Evolutionary conservation across 2,888 invertebrate genomes (phyloP), one percentile per base, ranked within the genome.

Genomic region (Caprella mutica): DNA sequence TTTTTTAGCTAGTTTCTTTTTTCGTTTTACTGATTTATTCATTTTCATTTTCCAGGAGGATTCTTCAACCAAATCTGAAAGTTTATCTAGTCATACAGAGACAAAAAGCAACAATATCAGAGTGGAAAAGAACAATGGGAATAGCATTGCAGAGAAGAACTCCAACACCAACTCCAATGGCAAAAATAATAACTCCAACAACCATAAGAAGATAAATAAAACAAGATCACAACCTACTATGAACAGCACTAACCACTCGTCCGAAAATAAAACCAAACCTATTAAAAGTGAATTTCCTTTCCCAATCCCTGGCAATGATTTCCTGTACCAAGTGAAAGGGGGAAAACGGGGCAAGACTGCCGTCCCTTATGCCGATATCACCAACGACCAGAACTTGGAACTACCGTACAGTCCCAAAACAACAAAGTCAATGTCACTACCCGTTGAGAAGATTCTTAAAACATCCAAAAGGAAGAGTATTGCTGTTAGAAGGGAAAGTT

Each of bases 401-500:
- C 48, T 48, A 17, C 48, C 48, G n/a, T 48, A 48, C 26, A 48
- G 48, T 29, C 48, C 48, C 27, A 48, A 48, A 21, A 48, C 48
- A 14, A 19, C 33, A 30, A 48, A 48, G 29, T 30, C 48, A 14
- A 27, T 30, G n/a, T 29, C 48, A 3, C 17, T 26, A 17, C 30
- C 48, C 4, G n/a, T 21, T 14, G 48, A 48, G 19, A 17, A n/a
- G n/a, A 8, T 44, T 5, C 23, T 12, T 23, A 27, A 30, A 17
- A 19, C 23, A n/a, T 19, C 48, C n/a, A 48, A 48, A 30, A 27
- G 48, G 19, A 48, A 48, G 48, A 23, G 29, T 24, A 14, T 48
- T 6, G 14, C 29, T 14, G 48, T 29, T 30, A 29, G 30, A 23
- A 48, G 48, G 19, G 48, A 23, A 27, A 19, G 19, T 19, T 21